Evolutionary conservation across 2,888 invertebrate species (phyloP).

Genomic region (Dryocosmus kuriphilus): DNA sequence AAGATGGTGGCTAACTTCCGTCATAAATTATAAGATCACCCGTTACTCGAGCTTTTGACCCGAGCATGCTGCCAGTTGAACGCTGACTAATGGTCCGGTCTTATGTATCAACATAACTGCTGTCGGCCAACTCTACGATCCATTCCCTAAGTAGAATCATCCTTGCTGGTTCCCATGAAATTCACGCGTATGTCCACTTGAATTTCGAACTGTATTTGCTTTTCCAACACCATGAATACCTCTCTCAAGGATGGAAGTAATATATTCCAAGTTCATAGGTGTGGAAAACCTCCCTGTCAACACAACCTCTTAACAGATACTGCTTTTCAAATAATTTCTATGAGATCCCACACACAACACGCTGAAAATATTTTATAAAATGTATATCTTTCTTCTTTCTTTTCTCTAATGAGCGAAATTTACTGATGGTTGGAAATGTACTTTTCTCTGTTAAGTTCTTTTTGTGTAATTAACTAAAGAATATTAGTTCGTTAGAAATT

Average conservation of each 20-base stretch:
- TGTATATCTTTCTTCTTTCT: too few species aligned
- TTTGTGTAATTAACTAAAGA: too few species aligned
- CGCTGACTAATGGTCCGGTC: slow-evolving; percentile 63
- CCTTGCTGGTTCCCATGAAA: slow-evolving; percentile 26
- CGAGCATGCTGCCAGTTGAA: slow-evolving; percentile 58
- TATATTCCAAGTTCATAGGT: slow-evolving; percentile 34
- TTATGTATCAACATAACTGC: slow-evolving; percentile 58
- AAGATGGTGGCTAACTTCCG: slow-evolving; percentile 24
- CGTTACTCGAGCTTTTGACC: slow-evolving; percentile 28
- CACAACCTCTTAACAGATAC: slow-evolving; percentile 16
- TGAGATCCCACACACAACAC: background rate
- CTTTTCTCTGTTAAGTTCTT: too few species aligned
- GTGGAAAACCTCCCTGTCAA: slow-evolving; percentile 34
- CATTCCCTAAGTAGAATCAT: slow-evolving; percentile 34
- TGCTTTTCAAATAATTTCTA: background rate
- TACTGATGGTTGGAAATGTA: too few species aligned
- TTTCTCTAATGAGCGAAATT: too few species aligned
- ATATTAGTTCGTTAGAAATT: too few species aligned
- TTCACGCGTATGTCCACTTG: slow-evolving; percentile 36
- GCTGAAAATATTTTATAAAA: too few species aligned
- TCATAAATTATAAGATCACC: slow-evolving; percentile 37
- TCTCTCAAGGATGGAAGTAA: slow-evolving; percentile 12
- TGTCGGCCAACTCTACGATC: slow-evolving; percentile 35
- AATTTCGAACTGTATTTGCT: slow-evolving; percentile 34
- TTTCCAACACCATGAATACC: slow-evolving; percentile 19